Percentiles rank a stretch among this genome's conserved stretches.
These are phyloP conservation scores for Capromys pilorides DNA, from an alignment of 2,797 vertebrate genomes.

Conservation along the genomic window DNA sequence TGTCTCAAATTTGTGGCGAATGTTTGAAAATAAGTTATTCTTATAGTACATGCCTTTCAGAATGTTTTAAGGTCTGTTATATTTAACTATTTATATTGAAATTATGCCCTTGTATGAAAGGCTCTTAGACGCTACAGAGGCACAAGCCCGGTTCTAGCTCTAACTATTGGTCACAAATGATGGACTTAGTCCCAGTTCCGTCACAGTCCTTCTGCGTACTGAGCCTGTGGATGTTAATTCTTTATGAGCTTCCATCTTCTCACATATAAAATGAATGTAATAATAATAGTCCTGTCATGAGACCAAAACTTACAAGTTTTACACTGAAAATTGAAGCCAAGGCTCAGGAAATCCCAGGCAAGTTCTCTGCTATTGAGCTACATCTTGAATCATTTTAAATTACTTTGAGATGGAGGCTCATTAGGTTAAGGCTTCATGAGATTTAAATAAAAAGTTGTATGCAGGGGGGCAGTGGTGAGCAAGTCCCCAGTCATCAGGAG, in stretches of 20 bases:
- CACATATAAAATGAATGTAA: neutral
- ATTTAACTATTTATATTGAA: neutral
- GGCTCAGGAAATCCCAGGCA: neutral
- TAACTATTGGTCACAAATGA: neutral
- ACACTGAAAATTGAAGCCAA: neutral
- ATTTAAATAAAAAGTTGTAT: neutral
- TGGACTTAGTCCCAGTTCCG: neutral
- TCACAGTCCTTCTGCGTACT: neutral
- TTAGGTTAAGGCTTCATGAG: neutral
- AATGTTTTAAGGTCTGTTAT: neutral
- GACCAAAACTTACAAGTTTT: neutral
- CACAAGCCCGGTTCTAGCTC: neutral
- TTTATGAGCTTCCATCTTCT: neutral
- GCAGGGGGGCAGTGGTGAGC: neutral
- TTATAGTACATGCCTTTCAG: neutral
- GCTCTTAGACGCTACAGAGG: neutral
- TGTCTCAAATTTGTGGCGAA: neutral
- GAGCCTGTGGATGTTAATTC: neutral
- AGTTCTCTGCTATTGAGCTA: neutral
- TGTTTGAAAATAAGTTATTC: constrained; percentile 32
- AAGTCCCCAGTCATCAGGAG: neutral
- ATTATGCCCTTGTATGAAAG: neutral
- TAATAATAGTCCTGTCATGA: neutral
- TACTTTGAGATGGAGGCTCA: neutral
- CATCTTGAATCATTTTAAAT: neutral